Evolutionary conservation across 2,113 vertebrate genomes (phyloP).

Genomic region (Silurus meridionalis): DNA sequence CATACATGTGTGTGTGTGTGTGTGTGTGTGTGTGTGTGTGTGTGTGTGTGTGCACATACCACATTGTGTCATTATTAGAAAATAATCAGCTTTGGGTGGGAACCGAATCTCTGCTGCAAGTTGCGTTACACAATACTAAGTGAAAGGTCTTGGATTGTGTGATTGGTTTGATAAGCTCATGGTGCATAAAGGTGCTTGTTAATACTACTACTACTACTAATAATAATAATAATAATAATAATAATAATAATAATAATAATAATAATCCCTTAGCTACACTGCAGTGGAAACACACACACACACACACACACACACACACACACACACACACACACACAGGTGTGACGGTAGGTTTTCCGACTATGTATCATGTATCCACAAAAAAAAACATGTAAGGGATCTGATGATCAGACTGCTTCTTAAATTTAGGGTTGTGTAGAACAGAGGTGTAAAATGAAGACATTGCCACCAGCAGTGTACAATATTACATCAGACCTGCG

Average conservation of each 20-base stretch:
- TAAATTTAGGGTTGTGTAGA: not conserved
- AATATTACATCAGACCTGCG: no score
- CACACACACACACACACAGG: not conserved
- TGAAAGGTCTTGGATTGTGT: not conserved
- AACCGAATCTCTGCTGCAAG: no score
- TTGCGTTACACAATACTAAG: no score
- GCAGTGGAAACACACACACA: not conserved
- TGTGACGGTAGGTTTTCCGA: not conserved
- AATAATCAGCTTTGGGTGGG: no score
- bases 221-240: no score
- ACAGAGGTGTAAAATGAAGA: no score
- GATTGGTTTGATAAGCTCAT: not conserved
- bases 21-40: no score
- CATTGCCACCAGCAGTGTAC: no score
- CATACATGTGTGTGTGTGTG: no score
- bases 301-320: not conserved
- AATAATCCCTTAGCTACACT: conserved; percentile 1
- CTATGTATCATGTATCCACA: not conserved
- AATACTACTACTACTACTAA: no score
- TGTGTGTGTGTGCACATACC: not conserved
- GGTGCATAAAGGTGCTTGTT: not conserved
- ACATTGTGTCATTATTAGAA: not conserved
- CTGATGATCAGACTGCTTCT: not conserved
- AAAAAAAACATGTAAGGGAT: not conserved
- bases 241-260: no score